phyloP scores from a whole-genome alignment of 2,113 vertebrate genomes.

The Corythoichthys intestinalis region DNA sequence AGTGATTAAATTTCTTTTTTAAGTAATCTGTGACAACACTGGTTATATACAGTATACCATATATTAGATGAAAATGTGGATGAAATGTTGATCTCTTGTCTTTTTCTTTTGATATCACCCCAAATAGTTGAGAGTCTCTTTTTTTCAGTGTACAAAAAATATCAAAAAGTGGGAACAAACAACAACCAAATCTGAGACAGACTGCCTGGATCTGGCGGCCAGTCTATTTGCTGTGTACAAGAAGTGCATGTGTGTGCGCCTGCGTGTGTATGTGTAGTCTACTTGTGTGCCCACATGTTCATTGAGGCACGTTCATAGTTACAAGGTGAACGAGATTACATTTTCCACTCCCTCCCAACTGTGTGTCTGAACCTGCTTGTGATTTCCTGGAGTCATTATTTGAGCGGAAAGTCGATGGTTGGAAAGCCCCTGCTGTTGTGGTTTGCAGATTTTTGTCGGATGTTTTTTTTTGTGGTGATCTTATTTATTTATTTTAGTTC shows the following conservation, averaged over 20 bases:
- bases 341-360: slow-evolving; percentile 37
- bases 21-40: too few species aligned
- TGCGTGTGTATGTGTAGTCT: slow-evolving; percentile 8
- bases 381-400: slow-evolving; percentile 39
- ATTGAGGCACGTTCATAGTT: slow-evolving; percentile 4
- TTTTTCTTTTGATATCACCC: background rate
- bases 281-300: slow-evolving; percentile 10
- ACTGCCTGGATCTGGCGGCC: background rate
- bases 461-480: background rate
- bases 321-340: slow-evolving; percentile 20
- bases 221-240: slow-evolving; percentile 16
- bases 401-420: slow-evolving; percentile 42
- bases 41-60: too few species aligned
- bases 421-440: slow-evolving; percentile 23
- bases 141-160: background rate
- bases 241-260: slow-evolving; percentile 4
- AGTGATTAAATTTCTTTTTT: too few species aligned
- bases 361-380: slow-evolving; percentile 34
- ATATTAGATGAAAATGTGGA: too few species aligned
- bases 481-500: background rate
- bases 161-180: background rate
- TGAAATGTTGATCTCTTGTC: background rate
- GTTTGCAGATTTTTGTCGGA: background rate
- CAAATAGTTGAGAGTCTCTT: background rate
- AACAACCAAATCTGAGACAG: background rate